Conservation (phyloP, 2,113 vertebrate genomes). For the Neoarius graeffei region DNA sequence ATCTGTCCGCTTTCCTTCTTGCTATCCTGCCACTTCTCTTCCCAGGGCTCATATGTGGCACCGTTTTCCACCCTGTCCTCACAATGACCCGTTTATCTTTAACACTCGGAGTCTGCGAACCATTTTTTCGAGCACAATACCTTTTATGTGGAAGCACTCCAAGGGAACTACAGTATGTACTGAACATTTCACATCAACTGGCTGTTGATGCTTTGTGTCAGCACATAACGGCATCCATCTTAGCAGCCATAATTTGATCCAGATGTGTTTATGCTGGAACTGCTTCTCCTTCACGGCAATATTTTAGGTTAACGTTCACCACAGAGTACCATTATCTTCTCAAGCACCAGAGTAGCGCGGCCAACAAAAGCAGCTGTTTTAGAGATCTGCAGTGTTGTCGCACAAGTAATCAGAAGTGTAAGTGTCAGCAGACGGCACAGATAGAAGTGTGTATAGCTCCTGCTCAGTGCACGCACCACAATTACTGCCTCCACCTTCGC, state of each 20-base stretch:
- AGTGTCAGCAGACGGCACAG: conserved; percentile 38
- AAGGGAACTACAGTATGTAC: background rate
- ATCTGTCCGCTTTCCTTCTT: conserved; percentile 62
- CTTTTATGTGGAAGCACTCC: conserved; percentile 9
- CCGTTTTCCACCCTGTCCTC: background rate
- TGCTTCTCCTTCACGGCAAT: conserved; percentile 19
- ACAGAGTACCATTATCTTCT: conserved; percentile 47
- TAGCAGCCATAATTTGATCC: conserved; percentile 41
- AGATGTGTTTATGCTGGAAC: conserved; percentile 52
- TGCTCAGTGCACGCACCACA: conserved; percentile 28
- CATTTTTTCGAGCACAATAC: background rate
- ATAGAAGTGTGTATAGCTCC: background rate
- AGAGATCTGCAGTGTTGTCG: conserved; percentile 29
- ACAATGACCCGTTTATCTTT: conserved; percentile 14
- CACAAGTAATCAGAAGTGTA: conserved; percentile 36
- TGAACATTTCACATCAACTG: conserved; percentile 13
- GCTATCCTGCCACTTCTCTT: background rate
- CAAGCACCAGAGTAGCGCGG: conserved; percentile 29
- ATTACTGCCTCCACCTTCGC: conserved; percentile 41
- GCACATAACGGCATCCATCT: conserved; percentile 31
- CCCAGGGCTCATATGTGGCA: background rate
- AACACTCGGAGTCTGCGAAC: conserved; percentile 3
- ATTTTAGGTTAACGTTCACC: conserved; percentile 38
- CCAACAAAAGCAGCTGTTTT: conserved; percentile 50
- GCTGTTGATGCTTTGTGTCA: conserved; percentile 28